phyloP scores from a whole-genome alignment of 2,113 vertebrate genomes.

The Dolichotis patagonum region DNA sequence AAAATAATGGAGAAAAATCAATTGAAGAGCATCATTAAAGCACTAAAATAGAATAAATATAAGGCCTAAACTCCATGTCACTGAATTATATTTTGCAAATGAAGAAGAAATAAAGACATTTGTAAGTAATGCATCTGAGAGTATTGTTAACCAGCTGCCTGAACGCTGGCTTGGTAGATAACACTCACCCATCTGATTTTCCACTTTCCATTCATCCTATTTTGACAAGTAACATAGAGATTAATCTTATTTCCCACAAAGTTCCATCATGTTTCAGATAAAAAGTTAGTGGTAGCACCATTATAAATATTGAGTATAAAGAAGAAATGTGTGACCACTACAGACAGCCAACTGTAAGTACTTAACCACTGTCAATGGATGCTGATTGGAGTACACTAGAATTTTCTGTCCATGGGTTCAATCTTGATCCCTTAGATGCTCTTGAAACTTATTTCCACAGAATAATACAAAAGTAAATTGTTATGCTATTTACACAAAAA shows the following conservation, averaged over 20 bases:
- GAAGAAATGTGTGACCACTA: neutral
- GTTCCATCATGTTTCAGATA: neutral
- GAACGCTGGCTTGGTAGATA: neutral
- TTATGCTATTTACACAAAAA: neutral
- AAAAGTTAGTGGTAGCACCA: neutral
- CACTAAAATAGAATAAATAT: neutral
- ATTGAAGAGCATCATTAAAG: neutral
- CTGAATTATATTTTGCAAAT: neutral
- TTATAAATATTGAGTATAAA: neutral
- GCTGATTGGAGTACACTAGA: neutral
- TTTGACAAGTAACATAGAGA: neutral
- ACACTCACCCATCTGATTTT: neutral
- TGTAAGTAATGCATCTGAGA: neutral
- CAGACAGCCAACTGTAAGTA: neutral
- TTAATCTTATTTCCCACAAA: neutral
- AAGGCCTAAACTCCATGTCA: neutral
- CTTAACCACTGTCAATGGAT: neutral
- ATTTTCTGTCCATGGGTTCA: neutral
- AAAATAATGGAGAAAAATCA: neutral
- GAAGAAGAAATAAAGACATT: neutral
- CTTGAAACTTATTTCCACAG: neutral
- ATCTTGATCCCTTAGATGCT: neutral
- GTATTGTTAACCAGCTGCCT: neutral
- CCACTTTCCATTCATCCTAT: neutral
- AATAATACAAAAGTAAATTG: neutral